Evolutionary conservation across 2,113 vertebrate species (phyloP).

Genomic region (Tursiops truncatus): DNA sequence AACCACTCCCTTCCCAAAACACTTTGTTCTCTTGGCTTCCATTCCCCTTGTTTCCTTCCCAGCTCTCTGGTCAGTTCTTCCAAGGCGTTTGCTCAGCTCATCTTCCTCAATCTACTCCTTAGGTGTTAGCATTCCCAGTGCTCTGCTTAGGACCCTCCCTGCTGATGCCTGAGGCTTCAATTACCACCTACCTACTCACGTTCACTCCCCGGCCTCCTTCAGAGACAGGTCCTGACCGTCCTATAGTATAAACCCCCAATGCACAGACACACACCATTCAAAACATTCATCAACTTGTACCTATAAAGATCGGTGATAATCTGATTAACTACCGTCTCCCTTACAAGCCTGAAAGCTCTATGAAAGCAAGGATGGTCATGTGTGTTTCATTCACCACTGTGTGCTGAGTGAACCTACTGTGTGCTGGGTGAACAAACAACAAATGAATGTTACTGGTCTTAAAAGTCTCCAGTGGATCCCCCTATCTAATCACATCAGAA

Average conservation of each 20-base stretch:
- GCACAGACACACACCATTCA: neutral
- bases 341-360: neutral
- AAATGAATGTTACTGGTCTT: neutral
- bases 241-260: neutral
- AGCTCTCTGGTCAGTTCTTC: neutral
- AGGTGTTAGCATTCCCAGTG: neutral
- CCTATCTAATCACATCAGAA: neutral
- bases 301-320: neutral
- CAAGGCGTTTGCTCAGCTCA: neutral
- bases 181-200: neutral
- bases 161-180: neutral
- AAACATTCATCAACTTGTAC: neutral
- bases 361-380: neutral
- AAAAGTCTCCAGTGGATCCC: neutral
- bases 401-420: neutral
- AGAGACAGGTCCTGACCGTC: neutral
- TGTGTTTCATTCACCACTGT: neutral
- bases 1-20: neutral
- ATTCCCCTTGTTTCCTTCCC: neutral
- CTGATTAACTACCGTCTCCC: neutral
- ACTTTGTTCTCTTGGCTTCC: neutral
- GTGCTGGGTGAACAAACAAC: neutral
- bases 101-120: neutral
- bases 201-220: neutral
- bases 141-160: neutral